Conservation (phyloP, 2,888 invertebrate genomes). For the Pristionchus entomophagus region DNA sequence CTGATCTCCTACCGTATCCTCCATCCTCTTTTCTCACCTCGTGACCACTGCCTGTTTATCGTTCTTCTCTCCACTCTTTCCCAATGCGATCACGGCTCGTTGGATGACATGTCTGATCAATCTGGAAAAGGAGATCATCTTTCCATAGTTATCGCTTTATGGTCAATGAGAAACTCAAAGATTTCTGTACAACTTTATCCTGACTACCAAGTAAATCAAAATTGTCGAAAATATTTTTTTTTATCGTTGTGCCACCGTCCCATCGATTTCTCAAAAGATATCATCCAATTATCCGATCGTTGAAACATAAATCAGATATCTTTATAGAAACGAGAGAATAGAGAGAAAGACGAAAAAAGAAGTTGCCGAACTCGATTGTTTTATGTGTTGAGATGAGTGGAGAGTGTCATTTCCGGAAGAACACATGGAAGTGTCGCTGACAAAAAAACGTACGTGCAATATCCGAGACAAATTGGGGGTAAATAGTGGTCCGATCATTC, state of each 20-base stretch:
- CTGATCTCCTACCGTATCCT: not conserved
- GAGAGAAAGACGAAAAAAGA: too few species aligned
- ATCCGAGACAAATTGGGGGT: too few species aligned
- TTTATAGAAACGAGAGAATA: too few species aligned
- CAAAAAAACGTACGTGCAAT: too few species aligned
- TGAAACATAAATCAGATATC: too few species aligned
- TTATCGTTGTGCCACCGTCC: too few species aligned
- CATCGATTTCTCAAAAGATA: too few species aligned
- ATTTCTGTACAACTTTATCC: not conserved
- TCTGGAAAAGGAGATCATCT: not conserved
- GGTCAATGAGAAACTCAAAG: too few species aligned
- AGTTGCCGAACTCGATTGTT: conserved; percentile 14
- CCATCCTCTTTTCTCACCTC: not conserved
- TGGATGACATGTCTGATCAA: conserved; percentile 6
- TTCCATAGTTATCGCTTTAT: too few species aligned
- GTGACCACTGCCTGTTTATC: conserved; percentile 15
- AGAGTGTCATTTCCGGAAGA: conserved; percentile 3
- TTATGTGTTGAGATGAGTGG: not conserved
- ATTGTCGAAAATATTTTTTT: not conserved
- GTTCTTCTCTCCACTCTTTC: conserved; percentile 24
- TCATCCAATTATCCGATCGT: too few species aligned
- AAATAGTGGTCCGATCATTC: not conserved
- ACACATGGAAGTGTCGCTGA: too few species aligned
- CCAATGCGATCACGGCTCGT: conserved; percentile 38
- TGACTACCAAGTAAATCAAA: not conserved